Conservation (phyloP, 53 echinoderm and acorn worm genomes). For the Apostichopus leukothele region DNA sequence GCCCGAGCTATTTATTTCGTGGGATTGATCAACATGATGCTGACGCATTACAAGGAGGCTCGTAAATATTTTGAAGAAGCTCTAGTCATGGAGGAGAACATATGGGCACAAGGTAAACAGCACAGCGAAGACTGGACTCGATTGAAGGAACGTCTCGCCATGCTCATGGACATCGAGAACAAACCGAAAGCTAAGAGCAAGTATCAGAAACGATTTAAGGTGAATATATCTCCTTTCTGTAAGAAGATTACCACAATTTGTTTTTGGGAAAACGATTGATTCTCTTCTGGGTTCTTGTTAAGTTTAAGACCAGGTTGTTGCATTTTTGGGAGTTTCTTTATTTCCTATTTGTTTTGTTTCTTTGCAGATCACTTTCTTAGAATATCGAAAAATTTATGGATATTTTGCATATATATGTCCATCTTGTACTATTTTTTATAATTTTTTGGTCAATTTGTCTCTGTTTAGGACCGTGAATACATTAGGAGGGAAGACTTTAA, state of each 20-base stretch:
- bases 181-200: constrained; percentile 45
- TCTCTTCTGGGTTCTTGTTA: too few relatives aligned
- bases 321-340: too few relatives aligned
- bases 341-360: too few relatives aligned
- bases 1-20: constrained; percentile 88
- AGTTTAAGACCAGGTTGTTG: too few relatives aligned
- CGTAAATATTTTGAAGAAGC: constrained; percentile 66
- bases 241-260: too few relatives aligned
- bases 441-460: too few relatives aligned
- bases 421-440: too few relatives aligned
- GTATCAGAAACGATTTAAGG: constrained; percentile 61
- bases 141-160: constrained; percentile 60
- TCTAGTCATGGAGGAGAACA: constrained; percentile 72
- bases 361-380: too few relatives aligned
- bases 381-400: too few relatives aligned
- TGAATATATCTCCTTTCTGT: not conserved
- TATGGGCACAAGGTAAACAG: constrained; percentile 67
- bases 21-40: constrained; percentile 73
- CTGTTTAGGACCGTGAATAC: too few relatives aligned
- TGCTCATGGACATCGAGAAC: constrained; percentile 58
- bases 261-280: not conserved
- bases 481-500: too few relatives aligned
- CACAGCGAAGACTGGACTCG: constrained; percentile 74
- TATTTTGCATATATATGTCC: too few relatives aligned
- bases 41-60: constrained; percentile 64